These are phyloP conservation scores for Nebria ingens DNA, from an alignment of 1,140 invertebrate genomes.

Conservation along the genomic window DNA sequence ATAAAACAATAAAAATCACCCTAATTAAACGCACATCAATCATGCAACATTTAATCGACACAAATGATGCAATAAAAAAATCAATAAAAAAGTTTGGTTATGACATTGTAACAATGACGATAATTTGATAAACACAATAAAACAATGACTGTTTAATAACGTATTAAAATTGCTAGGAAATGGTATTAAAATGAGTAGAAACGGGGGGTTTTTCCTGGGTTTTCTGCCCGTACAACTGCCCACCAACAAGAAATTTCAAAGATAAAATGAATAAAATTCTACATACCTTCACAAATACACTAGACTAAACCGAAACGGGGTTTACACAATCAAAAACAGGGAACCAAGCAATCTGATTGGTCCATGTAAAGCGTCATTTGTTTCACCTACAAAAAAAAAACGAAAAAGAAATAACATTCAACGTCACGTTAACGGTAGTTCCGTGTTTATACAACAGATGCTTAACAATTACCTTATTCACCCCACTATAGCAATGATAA, in stretches of 20 bases:
- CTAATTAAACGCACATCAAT: slow-evolving; percentile 21
- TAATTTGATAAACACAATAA: too few relatives aligned
- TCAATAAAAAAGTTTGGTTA: slow-evolving; percentile 36
- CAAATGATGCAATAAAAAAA: slow-evolving; percentile 21
- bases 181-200: slow-evolving; percentile 22
- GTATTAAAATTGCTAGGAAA: slow-evolving; percentile 12
- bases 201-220: slow-evolving; percentile 18
- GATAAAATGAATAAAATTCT: slow-evolving; percentile 38
- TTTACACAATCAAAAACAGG: slow-evolving; percentile 30
- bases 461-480: neutral
- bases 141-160: neutral
- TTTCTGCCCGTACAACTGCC: slow-evolving; percentile 20
- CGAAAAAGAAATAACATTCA: too few relatives aligned
- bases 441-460: neutral
- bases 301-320: slow-evolving; percentile 32
- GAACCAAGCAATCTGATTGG: slow-evolving; percentile 30
- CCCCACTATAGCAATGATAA: neutral
- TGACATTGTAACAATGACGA: slow-evolving; percentile 17
- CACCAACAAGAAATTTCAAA: slow-evolving; percentile 28
- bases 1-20: slow-evolving; percentile 11
- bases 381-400: slow-evolving; percentile 35
- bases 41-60: slow-evolving; percentile 7
- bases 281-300: slow-evolving; percentile 35
- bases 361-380: slow-evolving; percentile 30
- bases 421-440: neutral